phyloP scores from a whole-genome alignment of 2,797 vertebrate species.

The Pagetopsis macropterus region DNA sequence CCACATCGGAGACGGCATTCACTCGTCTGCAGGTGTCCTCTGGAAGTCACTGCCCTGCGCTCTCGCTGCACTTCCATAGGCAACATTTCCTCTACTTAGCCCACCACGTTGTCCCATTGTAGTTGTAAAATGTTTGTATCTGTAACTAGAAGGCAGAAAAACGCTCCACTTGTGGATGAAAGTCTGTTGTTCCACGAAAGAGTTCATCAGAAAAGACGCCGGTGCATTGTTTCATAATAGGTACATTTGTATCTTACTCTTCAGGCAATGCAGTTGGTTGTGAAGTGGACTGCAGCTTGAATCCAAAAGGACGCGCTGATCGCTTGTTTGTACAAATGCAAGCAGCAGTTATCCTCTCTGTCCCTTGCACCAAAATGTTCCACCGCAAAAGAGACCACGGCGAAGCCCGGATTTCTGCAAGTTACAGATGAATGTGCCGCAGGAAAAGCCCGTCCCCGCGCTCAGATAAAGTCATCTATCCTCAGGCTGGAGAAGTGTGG shows the following conservation, averaged over 20 bases:
- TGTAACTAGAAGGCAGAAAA: background rate
- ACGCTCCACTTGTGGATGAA: conserved; percentile 61
- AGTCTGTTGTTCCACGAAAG: conserved; percentile 43
- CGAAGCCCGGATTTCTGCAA: conserved; percentile 40
- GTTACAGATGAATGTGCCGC: conserved; percentile 22
- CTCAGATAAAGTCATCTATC: conserved; percentile 38
- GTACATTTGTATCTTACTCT: conserved; percentile 23
- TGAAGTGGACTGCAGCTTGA: conserved; percentile 67
- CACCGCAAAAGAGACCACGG: conserved; percentile 6
- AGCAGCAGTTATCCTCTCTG: conserved; percentile 62
- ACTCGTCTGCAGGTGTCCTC: conserved; percentile 66
- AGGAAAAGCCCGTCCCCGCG: conserved; percentile 16
- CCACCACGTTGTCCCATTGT: conserved; percentile 61
- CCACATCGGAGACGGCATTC: conserved; percentile 81
- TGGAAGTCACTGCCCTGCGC: conserved; percentile 60
- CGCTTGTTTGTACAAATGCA: conserved; percentile 57
- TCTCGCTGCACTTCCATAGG: conserved; percentile 42
- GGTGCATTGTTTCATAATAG: conserved; percentile 40
- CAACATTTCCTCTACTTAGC: conserved; percentile 34
- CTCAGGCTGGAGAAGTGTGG: conserved; percentile 32
- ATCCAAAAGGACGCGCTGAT: conserved; percentile 57
- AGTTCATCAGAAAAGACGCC: conserved; percentile 48
- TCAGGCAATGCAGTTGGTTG: conserved; percentile 64
- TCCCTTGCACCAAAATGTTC: conserved; percentile 77
- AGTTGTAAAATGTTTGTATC: conserved; percentile 54